Evolutionary conservation across 2,888 invertebrate genomes (phyloP), one percentile per base, ranked within the genome.

Genomic region (Diaprepes abbreviatus): DNA sequence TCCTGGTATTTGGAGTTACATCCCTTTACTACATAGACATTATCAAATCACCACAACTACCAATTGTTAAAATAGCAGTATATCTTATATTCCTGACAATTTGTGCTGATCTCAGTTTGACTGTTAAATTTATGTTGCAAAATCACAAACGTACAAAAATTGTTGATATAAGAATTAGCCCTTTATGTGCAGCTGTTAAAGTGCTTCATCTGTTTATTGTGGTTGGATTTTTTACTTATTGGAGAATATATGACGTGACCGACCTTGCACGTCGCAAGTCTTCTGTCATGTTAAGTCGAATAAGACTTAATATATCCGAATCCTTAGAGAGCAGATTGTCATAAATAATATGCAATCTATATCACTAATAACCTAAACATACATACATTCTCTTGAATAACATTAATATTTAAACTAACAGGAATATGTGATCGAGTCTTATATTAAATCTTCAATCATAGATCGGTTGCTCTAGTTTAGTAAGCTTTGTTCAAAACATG

Each of bases 191-290:
- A 14, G 12, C 19, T 5, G 5, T 19, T 3, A 35, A 57, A 36
- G 12, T 12, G 1, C 0, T 57, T 9, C 38, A 57, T 21, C n/a
- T 57, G 7, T 19, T 3, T 14, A 12, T 57, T 38, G 38, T 38
- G 6, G 38, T 57, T 28, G 3, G 9, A 2, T 38, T 57, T 36
- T 38, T 38, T 16, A 38, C 57, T 24, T 57, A 57, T 57, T 57
- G 57, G 57, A 10, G 57, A 24, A 24, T 57, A 24, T 14, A 21
- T 2, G 38, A 36, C 10, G 7, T 9, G 2, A 38, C 57, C n/a
- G n/a, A n/a, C n/a, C n/a, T n/a, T n/a, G n/a, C n/a, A n/a, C n/a
- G n/a, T n/a, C n/a, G n/a, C n/a, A n/a, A n/a, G n/a, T n/a, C n/a
- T n/a, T n/a, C n/a, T n/a, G n/a, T n/a, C n/a, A n/a, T n/a, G n/a